Conservation (phyloP, 2,888 invertebrate genomes). For the Helobdella robusta region DNA sequence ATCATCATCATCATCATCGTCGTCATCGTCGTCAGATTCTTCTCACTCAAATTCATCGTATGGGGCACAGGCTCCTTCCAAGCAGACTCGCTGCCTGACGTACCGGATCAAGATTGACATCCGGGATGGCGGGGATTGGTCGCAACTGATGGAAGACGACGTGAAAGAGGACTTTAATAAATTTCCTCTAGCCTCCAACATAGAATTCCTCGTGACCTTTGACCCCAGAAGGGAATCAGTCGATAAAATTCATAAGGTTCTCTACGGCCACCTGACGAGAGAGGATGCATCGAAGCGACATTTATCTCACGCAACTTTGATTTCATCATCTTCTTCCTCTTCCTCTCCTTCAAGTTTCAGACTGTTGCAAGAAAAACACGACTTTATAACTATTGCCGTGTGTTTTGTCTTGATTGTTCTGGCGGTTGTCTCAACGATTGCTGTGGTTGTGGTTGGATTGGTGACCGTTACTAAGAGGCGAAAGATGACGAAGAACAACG, state of each 20-base stretch:
- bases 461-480: neutral
- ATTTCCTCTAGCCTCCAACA: neutral
- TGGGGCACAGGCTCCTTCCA: neutral
- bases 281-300: neutral
- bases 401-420: neutral
- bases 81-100: neutral
- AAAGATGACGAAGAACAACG: neutral
- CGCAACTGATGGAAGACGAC: neutral
- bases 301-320: neutral
- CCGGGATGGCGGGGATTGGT: neutral
- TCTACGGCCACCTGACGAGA: neutral
- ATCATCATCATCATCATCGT: slow-evolving; percentile 9
- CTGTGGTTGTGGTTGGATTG: neutral
- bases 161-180: too few relatives aligned
- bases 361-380: neutral
- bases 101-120: slow-evolving; percentile 9
- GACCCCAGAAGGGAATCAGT: slow-evolving; percentile 4
- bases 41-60: neutral
- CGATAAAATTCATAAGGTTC: neutral
- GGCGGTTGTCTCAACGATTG: neutral
- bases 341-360: neutral
- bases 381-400: neutral
- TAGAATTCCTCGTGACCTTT: slow-evolving; percentile 8
- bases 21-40: neutral
- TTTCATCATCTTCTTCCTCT: neutral